Percentiles rank a stretch among this genome's conserved stretches.
phyloP scores from a whole-genome alignment of 2,113 vertebrate genomes.

The Neodon shergylaensis region DNA sequence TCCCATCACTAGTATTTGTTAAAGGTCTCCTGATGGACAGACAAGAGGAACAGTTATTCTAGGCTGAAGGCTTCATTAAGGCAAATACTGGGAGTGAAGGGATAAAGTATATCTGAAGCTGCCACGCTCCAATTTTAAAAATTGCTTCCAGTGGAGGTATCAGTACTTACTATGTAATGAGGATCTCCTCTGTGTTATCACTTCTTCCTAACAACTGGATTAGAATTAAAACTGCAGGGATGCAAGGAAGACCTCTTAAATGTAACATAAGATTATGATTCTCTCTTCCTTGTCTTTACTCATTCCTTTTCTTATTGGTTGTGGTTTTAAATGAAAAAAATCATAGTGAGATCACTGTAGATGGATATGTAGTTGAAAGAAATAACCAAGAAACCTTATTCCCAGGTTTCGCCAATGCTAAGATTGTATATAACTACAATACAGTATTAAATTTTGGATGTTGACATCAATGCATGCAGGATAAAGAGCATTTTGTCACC shows the following conservation, averaged over 20 bases:
- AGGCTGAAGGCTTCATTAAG: not conserved
- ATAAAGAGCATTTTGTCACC: not conserved
- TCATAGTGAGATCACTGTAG: not conserved
- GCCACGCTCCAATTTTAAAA: not conserved
- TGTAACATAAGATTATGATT: slow-evolving; percentile 10
- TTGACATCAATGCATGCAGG: not conserved
- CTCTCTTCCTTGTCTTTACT: not conserved
- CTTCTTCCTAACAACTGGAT: slow-evolving; percentile 15
- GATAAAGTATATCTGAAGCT: slow-evolving; percentile 29
- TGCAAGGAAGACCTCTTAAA: not conserved
- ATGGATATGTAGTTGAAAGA: slow-evolving; percentile 33
- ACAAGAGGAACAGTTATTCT: not conserved
- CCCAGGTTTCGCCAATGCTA: not conserved
- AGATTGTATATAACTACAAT: not conserved
- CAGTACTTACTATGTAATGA: not conserved
- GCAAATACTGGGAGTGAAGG: not conserved
- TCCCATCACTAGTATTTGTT: not conserved
- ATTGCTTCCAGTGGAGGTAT: not conserved
- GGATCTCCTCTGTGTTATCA: not conserved
- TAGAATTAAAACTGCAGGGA: slow-evolving; percentile 42
- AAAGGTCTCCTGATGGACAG: not conserved
- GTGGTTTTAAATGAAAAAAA: not conserved
- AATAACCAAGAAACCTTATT: slow-evolving; percentile 3
- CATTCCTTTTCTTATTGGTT: not conserved
- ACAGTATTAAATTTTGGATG: not conserved